Evolutionary conservation across 2,113 vertebrate genomes (phyloP), one percentile per base, ranked within the genome.

Genomic region (Esox niger): DNA sequence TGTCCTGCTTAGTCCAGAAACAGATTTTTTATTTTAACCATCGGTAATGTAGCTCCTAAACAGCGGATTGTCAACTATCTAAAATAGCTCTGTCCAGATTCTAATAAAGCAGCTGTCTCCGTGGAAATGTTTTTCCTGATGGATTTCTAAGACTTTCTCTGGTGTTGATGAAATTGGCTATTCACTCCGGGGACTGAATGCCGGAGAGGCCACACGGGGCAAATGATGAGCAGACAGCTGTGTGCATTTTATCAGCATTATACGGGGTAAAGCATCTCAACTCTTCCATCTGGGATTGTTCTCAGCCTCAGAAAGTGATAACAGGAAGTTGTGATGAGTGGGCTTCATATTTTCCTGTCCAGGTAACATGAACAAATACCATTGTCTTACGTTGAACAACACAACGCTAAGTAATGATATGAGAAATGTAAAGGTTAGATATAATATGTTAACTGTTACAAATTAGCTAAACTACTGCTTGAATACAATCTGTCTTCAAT

Each of bases 141-240:
- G 59, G 65, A 58, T 75, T 75, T 70, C 25, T 31, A 64, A 6
- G 63, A 31, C 6, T 15, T 72, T 62, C 59, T 62, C 38, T 33
- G n/a, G 32, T 62, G 30, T 31, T 6, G 58, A 65, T 60, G 33
- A 59, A 66, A 52, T 11, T 64, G 62, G 33, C 23, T 11, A 20
- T 52, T 67, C 6, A 58, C 66, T 71, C 62, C 35, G 27, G 31
- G 49, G 43, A 70, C 68, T 73, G 54, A 60, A 25, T 9, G 60
- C 11, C 64, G n/a, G 2, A 63, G 64, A 70, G 52, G 21, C 49
- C 61, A 66, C 62, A 71, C 33, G 29, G 68, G 62, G 54, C 55
- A 74, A 68, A 77, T 71, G 21, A 23, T 29, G 7, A 27, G 68
- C 26, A 72, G 81, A 82, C 73, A 79, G 73, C 74, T 84, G 78